Base-by-base conservation (phyloP, 2,113 vertebrate species). In the Monarcha castaneiventris region DNA sequence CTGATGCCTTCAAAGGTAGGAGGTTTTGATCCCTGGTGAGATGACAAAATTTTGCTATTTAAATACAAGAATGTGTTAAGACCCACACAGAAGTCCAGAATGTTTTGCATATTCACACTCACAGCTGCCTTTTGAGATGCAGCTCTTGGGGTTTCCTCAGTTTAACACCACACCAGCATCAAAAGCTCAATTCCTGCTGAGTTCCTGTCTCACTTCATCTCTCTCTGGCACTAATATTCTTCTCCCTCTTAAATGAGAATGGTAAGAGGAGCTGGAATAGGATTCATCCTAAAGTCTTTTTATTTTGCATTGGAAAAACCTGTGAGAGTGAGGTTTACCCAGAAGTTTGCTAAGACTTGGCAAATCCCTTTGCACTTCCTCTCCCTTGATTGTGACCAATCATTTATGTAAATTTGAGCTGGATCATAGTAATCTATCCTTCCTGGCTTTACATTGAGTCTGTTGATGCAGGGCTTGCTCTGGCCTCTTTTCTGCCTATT, bases 91-190 rank as follows among this genome's bases (percentile, higher is more conserved):
- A 94, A 94, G 62, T 77, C 51, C 63, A 55, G 55, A 46, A 62
- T 71, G 49, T 91, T 90, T 92, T 92, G 61, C 52, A 39, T 95
- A 86, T 92, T 93, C 76, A 78, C 59, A 35, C 63, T 84, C 1
- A 3, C 22, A 76, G 78, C 83, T 93, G 79, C 68, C 63, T 88
- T 88, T 92, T 94, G 69, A 66, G 74, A 72, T 84, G 71, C 46
- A 82, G 58, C 69, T 92, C 87, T 73, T 78, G 35, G 43, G 77
- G 54, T 76, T 94, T 95, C 77, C 46, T 94, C 58, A 82, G n/a
- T 68, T 89, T 73, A 92, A 56, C 61, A 82, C 35, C 54, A 87
- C 3, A 11, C 29, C 37, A 62, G 37, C 81, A 66, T 92, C 77
- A 82, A 94, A 92, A 94, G 54, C 58, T 66, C n/a, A 37, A 37